Evolutionary conservation across 2,888 invertebrate genomes (phyloP).

Genomic region (Euproctis similis): DNA sequence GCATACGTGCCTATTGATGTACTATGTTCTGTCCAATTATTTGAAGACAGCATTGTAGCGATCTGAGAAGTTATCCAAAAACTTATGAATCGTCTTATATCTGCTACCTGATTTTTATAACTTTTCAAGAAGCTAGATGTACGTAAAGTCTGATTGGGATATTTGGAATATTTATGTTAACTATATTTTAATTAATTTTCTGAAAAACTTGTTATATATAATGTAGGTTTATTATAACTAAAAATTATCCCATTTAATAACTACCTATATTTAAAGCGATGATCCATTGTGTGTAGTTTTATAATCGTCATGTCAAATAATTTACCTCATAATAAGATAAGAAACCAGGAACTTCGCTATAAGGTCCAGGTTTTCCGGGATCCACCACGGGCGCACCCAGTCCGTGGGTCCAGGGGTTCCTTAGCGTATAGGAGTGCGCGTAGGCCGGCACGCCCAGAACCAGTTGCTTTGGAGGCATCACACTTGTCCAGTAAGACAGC

Average conservation of each 20-base stretch:
- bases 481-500: conserved; percentile 83
- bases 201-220: no score
- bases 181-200: no score
- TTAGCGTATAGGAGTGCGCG: conserved; percentile 83
- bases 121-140: not conserved
- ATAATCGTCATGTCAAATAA: no score
- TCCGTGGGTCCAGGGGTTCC: conserved; percentile 63
- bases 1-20: conserved; percentile 84
- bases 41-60: conserved; percentile 74
- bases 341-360: conserved; percentile 82
- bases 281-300: no score
- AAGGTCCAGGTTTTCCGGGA: conserved; percentile 81
- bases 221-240: no score
- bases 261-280: no score
- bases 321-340: conserved; percentile 85
- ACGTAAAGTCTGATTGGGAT: not conserved
- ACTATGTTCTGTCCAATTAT: conserved; percentile 71
- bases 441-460: conserved; percentile 86
- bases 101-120: no score
- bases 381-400: conserved; percentile 78
- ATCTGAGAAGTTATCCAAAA: conserved; percentile 60
- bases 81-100: no score
- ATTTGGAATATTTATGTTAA: no score
- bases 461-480: conserved; percentile 79
- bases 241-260: no score